phyloP scores from a whole-genome alignment of 1,140 invertebrate species.

The Whitmania pigra region DNA sequence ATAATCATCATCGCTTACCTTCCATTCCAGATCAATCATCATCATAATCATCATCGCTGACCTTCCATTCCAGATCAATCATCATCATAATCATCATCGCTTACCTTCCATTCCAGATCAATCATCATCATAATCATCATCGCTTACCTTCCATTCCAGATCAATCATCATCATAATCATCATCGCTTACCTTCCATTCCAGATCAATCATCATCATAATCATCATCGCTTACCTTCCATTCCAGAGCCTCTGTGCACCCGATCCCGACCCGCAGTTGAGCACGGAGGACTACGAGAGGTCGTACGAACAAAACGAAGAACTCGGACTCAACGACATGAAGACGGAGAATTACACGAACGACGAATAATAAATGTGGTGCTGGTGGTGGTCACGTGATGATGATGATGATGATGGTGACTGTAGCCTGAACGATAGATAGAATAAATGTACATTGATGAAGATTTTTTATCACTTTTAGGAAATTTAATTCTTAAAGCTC shows the following conservation, averaged over 20 bases:
- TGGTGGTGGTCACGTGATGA: neutral
- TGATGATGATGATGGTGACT: slow-evolving; percentile 5
- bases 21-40: neutral
- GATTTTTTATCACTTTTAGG: no score
- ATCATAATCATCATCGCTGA: neutral
- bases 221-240: slow-evolving; percentile 26
- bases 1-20: no score
- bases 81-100: neutral
- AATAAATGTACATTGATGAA: no score
- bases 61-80: slow-evolving; percentile 3
- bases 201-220: no score
- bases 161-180: no score
- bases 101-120: no score
- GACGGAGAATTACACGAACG: slow-evolving; percentile 59
- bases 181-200: slow-evolving; percentile 31
- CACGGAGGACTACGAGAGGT: slow-evolving; percentile 68
- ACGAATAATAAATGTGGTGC: neutral
- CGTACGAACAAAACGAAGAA: slow-evolving; percentile 83
- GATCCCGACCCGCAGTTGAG: slow-evolving; percentile 58
- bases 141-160: slow-evolving; percentile 31
- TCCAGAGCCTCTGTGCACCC: slow-evolving; percentile 60
- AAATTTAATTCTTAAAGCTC: no score
- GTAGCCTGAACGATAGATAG: neutral
- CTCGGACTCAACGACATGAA: slow-evolving; percentile 94
- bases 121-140: no score